Base-by-base conservation (phyloP, 2,797 vertebrate species). In the Clarias platycephalus region DNA sequence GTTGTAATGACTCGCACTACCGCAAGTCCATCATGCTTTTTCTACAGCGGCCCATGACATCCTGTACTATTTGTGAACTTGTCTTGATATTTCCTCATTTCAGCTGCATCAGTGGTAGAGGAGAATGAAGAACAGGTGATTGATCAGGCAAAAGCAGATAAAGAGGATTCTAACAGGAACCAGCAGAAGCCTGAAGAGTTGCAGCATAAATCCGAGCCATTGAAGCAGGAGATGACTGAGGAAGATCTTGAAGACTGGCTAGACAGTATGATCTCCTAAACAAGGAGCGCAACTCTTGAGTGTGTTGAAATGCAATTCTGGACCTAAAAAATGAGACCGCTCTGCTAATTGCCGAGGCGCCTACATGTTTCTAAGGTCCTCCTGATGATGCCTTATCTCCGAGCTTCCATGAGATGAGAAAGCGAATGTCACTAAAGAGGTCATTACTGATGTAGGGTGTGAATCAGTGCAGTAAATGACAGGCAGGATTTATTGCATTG, bases 171-270 rank as follows among this genome's bases (percentile, higher is more conserved):
- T 7, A 75, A 28, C 10, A 71, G 26, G 9, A 78, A 58, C 26
- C 81, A 89, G 58, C 84, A 89, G 77, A 83, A 89, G 5, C 20
- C 88, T 66, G 89, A 80, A 0, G 83, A 86, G 49, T 16, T 26
- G 20, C 83, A 88, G 31, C 70, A 83, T 0, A 63, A 87, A 79
- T 16, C 89, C 34, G 83, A 80, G 4, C 5, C 89, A 0, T 66
- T 26, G n/a, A 94, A 80, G 78, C 89, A 91, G 91, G 91, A 93
- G 68, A 74, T 95, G 91, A 94, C 93, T 0, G 95, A 96, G 83
- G 94, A 95, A 71, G 97, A 98, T 84, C 95, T 99, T 74, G 97
- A 99, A 91, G 97, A 98, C 67, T 99, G 97, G 97, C 90, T 99
- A 67, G 98, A 99, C 94, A 98, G 96, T 90, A 98, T 99, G 97